Evolutionary conservation across 2,888 invertebrate species (phyloP).

Genomic region (Platerodrilus igneus): DNA sequence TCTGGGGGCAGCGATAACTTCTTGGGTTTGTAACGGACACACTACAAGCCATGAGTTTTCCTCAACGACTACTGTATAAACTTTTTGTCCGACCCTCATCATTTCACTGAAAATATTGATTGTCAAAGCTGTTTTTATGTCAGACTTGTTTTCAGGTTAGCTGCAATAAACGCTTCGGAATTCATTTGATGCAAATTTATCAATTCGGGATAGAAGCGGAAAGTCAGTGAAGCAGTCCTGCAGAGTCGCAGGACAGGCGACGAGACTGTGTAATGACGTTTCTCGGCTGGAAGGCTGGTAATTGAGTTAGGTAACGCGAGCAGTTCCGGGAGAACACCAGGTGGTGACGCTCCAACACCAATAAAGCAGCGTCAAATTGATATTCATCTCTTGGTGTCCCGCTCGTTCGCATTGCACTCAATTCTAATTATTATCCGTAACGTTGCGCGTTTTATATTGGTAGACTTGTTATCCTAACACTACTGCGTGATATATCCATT

Average conservation of each 20-base stretch:
- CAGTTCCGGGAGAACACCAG: conserved; percentile 44
- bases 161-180: too few species aligned
- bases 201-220: conserved; percentile 20
- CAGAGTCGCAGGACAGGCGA: conserved; percentile 22
- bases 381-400: conserved; percentile 37
- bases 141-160: too few species aligned
- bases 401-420: conserved; percentile 22
- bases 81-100: conserved; percentile 18
- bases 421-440: conserved; percentile 35
- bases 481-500: too few species aligned
- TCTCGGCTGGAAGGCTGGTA: conserved; percentile 42
- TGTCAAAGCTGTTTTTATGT: conserved; percentile 16
- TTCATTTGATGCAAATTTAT: conserved; percentile 22
- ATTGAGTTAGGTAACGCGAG: conserved; percentile 44
- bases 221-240: conserved; percentile 23
- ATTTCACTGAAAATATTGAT: conserved; percentile 17
- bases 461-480: too few species aligned
- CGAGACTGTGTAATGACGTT: conserved; percentile 40
- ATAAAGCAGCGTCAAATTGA: conserved; percentile 38
- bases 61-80: conserved; percentile 17
- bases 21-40: conserved; percentile 31
- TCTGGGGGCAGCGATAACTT: conserved; percentile 29
- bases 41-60: conserved; percentile 19
- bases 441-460: too few species aligned
- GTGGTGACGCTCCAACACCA: conserved; percentile 38